Conservation (phyloP, 2,888 invertebrate genomes). For the Cylloceria caligata region DNA sequence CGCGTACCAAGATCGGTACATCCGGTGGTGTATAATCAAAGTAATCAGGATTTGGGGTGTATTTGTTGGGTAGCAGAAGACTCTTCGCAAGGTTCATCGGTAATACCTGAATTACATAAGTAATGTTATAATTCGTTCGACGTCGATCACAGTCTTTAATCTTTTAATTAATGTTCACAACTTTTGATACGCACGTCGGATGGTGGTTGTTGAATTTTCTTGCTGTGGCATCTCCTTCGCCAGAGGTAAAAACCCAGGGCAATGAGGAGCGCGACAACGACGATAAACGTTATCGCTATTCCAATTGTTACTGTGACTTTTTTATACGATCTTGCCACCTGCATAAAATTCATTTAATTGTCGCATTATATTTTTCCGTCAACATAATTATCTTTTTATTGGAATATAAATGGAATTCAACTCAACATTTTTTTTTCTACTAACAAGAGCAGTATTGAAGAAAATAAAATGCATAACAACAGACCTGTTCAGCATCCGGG, state of each 20-base stretch:
- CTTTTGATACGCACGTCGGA: constrained; percentile 64
- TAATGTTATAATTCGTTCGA: constrained; percentile 48
- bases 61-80: constrained; percentile 89
- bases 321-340: constrained; percentile 78
- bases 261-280: constrained; percentile 74
- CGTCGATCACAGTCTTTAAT: constrained; percentile 27
- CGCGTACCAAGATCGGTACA: constrained; percentile 88
- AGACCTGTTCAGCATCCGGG: constrained; percentile 81
- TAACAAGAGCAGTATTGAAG: not conserved
- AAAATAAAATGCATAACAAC: not conserved
- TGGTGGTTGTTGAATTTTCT: constrained; percentile 62
- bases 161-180: constrained; percentile 22
- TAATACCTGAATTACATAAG: constrained; percentile 85
- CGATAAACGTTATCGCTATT: constrained; percentile 76
- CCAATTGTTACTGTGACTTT: constrained; percentile 80
- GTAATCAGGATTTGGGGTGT: constrained; percentile 92
- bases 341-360: constrained; percentile 34
- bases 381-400: not conserved
- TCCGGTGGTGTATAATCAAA: constrained; percentile 85
- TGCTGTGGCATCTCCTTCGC: constrained; percentile 59
- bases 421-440: not conserved
- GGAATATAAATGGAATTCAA: constrained; percentile 3
- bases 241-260: constrained; percentile 53
- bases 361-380: constrained; percentile 24
- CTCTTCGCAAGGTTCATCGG: constrained; percentile 87